Base-by-base conservation (phyloP, 2,113 vertebrate species). In the Parotia lawesii region DNA sequence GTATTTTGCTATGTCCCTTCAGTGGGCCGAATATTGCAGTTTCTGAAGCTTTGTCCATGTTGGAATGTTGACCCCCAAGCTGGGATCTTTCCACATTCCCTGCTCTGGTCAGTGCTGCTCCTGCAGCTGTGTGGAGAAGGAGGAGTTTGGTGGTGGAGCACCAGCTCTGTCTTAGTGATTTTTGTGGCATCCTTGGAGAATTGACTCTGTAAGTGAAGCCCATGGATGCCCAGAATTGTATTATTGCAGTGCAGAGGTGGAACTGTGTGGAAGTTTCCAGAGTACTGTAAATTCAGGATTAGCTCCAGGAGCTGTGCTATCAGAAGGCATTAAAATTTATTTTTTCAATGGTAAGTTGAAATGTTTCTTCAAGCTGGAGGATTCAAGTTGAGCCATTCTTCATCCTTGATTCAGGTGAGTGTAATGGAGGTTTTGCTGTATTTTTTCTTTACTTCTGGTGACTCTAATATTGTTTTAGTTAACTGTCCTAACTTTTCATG, bases 301-400 rank as follows among this genome's bases (percentile, higher is more conserved):
- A 67, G 12, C 56, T 70, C 1, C 5, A 1, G 56, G 29, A 74
- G 76, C 40, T 66, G 23, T 80, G 53, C 77, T 93, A n/a, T 75
- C 76, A 78, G 70, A 85, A 86, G 57, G 61, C 70, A 81, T 75
- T 78, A 65, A 56, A 71, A 37, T 31, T 40, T 61, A 23, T 70
- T 74, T 86, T 92, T 84, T 67, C 78, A 89, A 74, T 78, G 93
- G 94, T 94, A 75, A 92, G 93, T 96, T 90, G 81, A 90, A 94
- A 94, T 80, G 28, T 92, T 93, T 86, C 91, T 92, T 90, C 93
- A 93, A 81, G 79, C 93, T 86, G 89, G 92, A 90, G 84, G 93
- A 57, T 69, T 90, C 44, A 56, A 84, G 88, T 88, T 93, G 93
- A 94, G 70, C 91, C 86, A 31, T 90, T 90, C 96, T 57, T 89